Percentiles rank a stretch among this genome's conserved stretches.
Conservation (phyloP, 2,113 vertebrate species). For the Lampris incognitus region DNA sequence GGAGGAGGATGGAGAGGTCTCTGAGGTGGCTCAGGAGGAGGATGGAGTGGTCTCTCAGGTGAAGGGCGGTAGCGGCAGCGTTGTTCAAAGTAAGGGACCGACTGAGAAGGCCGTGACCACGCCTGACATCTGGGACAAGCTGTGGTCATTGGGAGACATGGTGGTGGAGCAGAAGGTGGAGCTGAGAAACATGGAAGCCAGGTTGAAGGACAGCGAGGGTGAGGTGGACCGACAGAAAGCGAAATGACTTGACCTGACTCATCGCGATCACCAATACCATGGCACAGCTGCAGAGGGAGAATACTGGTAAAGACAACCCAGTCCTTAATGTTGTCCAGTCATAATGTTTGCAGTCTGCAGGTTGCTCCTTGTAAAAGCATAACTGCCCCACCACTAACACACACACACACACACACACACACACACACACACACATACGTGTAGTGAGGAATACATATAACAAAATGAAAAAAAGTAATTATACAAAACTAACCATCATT, state of each 20-base stretch:
- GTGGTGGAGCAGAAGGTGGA: conserved; percentile 13
- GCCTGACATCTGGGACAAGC: conserved; percentile 6
- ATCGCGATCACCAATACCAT: not conserved
- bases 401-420: too few relatives aligned
- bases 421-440: too few relatives aligned
- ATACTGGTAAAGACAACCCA: not conserved
- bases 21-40: too few relatives aligned
- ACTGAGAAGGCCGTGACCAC: not conserved
- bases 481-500: too few relatives aligned
- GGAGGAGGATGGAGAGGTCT: too few relatives aligned
- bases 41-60: not conserved
- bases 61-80: not conserved
- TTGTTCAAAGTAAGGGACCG: conserved; percentile 2
- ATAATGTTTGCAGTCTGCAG: not conserved
- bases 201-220: not conserved
- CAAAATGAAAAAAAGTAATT: too few relatives aligned
- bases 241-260: too few relatives aligned
- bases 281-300: not conserved
- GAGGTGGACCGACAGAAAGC: not conserved
- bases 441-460: too few relatives aligned
- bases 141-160: not conserved
- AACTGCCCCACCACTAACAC: too few relatives aligned
- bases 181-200: not conserved
- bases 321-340: not conserved
- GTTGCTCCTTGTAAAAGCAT: too few relatives aligned